Conservation (phyloP, 2,113 vertebrate species). For the Gadus macrocephalus region DNA sequence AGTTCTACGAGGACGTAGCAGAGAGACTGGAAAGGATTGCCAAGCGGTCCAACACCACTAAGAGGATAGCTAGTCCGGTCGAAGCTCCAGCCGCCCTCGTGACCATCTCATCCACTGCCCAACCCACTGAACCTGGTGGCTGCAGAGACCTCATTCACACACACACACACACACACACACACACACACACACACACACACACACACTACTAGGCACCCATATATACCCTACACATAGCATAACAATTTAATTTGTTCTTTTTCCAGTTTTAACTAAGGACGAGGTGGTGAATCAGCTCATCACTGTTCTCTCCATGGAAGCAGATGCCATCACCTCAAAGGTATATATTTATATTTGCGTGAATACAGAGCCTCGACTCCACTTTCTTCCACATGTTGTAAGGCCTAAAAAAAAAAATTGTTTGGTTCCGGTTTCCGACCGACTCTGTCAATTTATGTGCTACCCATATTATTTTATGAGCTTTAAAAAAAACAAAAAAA, state of each 20-base stretch:
- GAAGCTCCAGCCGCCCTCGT: background rate
- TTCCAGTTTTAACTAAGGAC: slow-evolving; percentile 47
- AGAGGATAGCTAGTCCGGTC: slow-evolving; percentile 16
- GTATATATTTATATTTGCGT: slow-evolving; percentile 29
- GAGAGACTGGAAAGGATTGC: slow-evolving; percentile 64
- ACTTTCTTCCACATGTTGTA: too few species aligned
- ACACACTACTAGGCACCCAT: too few species aligned
- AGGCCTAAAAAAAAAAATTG: too few species aligned
- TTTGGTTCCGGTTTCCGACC: too few species aligned
- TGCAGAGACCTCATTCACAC: background rate
- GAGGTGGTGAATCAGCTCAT: slow-evolving; percentile 55
- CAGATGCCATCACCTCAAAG: slow-evolving; percentile 68
- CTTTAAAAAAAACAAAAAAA: too few species aligned
- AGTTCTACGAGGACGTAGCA: slow-evolving; percentile 68
- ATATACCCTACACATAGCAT: too few species aligned
- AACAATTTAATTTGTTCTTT: too few species aligned
- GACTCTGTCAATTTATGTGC: too few species aligned
- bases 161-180: background rate
- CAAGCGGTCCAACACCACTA: slow-evolving; percentile 46
- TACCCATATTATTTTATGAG: too few species aligned
- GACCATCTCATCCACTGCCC: slow-evolving; percentile 1
- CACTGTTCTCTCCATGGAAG: slow-evolving; percentile 59
- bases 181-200: background rate
- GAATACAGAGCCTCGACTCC: too few species aligned
- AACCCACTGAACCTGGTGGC: slow-evolving; percentile 24